A percentile compares a stretch with the other conserved stretches of the same genome.
Conservation (phyloP, 2,888 invertebrate species). For the Polia nebulosa region DNA sequence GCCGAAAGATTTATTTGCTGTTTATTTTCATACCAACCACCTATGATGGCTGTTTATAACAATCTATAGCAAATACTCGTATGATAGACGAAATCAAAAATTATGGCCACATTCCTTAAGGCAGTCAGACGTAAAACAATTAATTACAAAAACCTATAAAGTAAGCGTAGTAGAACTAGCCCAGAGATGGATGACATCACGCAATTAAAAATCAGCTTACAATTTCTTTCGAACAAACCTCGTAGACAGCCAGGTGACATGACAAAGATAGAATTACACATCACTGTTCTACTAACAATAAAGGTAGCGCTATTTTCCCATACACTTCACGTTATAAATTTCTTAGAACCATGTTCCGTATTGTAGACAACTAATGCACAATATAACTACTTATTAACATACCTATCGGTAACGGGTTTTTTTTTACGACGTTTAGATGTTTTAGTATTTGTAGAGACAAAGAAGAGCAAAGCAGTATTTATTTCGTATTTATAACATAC, state of each 20-base stretch:
- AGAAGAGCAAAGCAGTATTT: not conserved
- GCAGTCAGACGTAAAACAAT: not conserved
- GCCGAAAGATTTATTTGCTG: no score
- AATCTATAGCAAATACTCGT: not conserved
- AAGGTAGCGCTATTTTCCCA: slow-evolving; percentile 55
- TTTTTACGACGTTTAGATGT: slow-evolving; percentile 23
- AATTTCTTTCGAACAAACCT: not conserved
- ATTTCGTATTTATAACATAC: not conserved
- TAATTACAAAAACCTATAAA: not conserved
- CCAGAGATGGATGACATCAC: slow-evolving; percentile 19
- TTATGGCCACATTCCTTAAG: not conserved
- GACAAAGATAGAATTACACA: slow-evolving; percentile 58
- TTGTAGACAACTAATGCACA: slow-evolving; percentile 34
- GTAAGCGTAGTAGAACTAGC: not conserved
- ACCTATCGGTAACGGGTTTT: slow-evolving; percentile 29
- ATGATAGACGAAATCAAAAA: not conserved
- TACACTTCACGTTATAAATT: slow-evolving; percentile 45
- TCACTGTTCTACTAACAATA: slow-evolving; percentile 44
- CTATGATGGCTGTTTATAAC: no score
- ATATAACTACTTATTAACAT: slow-evolving; percentile 44
- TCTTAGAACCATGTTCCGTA: slow-evolving; percentile 59
- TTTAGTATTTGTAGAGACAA: slow-evolving; percentile 19
- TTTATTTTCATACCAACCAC: no score
- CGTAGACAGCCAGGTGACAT: slow-evolving; percentile 51
- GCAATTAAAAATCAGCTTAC: slow-evolving; percentile 30